Evolutionary conservation across 2,113 vertebrate species (phyloP).

Genomic region (Notarius quadriscutis): DNA sequence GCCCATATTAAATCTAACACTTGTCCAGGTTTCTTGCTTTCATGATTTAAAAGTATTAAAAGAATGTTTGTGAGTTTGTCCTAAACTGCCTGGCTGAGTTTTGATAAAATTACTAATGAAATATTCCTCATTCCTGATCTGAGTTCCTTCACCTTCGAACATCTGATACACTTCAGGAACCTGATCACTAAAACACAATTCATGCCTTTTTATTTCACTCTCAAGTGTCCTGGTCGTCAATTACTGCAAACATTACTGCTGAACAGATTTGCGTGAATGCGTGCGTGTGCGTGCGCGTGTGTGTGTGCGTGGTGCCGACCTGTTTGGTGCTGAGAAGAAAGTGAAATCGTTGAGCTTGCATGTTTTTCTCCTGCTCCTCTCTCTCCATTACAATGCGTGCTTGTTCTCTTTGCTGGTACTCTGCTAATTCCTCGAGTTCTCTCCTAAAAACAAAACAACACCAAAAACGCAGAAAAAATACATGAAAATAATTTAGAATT

Average conservation of each 20-base stretch:
- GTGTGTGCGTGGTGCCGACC: conserved; percentile 71
- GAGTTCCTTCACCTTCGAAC: neutral
- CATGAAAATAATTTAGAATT: neutral
- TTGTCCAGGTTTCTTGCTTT: neutral
- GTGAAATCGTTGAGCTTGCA: conserved; percentile 84
- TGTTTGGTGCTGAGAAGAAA: conserved; percentile 92
- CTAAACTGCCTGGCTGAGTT: neutral
- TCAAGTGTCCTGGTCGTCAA: neutral
- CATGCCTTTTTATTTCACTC: neutral
- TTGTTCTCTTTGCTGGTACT: conserved; percentile 76
- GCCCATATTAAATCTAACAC: neutral
- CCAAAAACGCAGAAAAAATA: neutral
- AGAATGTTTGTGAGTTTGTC: too few relatives aligned
- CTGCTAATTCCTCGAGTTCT: conserved; percentile 77
- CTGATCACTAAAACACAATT: neutral
- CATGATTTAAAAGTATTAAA: neutral
- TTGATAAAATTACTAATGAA: neutral
- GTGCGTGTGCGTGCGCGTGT: neutral
- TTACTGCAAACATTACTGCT: neutral
- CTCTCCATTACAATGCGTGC: conserved; percentile 69
- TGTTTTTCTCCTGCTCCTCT: conserved; percentile 73
- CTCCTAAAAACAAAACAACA: conserved; percentile 66
- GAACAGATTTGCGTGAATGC: neutral
- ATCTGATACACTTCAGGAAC: neutral
- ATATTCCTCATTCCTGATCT: neutral